A percentile compares a stretch with the other conserved stretches of the same genome.
Evolutionary conservation across 2,113 vertebrate species (phyloP).

Genomic region (Thymallus thymallus): DNA sequence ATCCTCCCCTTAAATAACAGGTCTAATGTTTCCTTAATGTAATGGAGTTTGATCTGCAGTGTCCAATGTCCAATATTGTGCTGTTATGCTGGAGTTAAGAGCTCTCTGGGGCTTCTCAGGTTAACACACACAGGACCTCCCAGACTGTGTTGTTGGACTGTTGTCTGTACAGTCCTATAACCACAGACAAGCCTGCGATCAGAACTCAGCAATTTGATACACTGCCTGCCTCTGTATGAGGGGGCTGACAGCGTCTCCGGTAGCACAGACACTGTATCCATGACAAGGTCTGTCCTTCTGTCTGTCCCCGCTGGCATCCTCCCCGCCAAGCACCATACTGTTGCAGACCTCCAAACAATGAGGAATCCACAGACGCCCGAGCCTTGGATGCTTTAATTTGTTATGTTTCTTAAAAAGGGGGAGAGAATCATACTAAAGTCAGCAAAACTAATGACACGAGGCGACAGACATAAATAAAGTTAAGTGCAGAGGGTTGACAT

Average conservation of each 20-base stretch:
- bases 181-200: conserved; percentile 31
- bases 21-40: conserved; percentile 83
- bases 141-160: conserved; percentile 7
- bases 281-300: neutral
- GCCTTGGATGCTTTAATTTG: conserved; percentile 24
- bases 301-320: neutral
- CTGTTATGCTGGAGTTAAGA: conserved; percentile 77
- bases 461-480: conserved; percentile 22
- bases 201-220: conserved; percentile 43
- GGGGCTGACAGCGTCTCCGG: conserved; percentile 20
- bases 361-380: conserved; percentile 22
- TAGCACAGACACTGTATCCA: conserved; percentile 10
- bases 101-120: conserved; percentile 72
- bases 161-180: conserved; percentile 27
- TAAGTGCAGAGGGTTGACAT: conserved; percentile 25
- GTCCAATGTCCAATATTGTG: conserved; percentile 75
- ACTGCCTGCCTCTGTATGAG: conserved; percentile 20
- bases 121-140: conserved; percentile 69
- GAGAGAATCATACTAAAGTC: conserved; percentile 37
- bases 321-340: neutral
- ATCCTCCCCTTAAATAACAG: conserved; percentile 49
- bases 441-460: conserved; percentile 30
- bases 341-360: conserved; percentile 37
- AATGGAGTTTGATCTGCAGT: conserved; percentile 80
- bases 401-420: conserved; percentile 27